A percentile compares a stretch with the other conserved stretches of the same genome.
These are phyloP conservation scores for Aphidius colemani DNA, from an alignment of 2,888 invertebrate species.

Conservation along the genomic window DNA sequence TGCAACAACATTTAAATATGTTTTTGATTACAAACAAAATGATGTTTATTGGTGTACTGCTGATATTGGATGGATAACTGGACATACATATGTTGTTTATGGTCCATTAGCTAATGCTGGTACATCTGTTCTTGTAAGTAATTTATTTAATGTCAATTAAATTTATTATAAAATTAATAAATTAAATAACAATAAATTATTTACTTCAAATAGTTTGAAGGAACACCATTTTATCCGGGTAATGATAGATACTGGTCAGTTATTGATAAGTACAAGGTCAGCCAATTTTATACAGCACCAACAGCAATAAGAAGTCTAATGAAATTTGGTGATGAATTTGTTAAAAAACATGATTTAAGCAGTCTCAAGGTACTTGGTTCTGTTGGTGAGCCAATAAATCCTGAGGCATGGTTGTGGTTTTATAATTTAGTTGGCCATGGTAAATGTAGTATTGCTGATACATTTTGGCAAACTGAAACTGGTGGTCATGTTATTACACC, in stretches of 20 bases:
- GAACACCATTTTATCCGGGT: conserved; percentile 93
- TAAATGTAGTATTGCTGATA: conserved; percentile 92
- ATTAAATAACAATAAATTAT: too few species aligned
- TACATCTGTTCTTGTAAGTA: conserved; percentile 87
- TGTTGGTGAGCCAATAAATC: conserved; percentile 98
- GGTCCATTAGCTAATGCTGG: conserved; percentile 93
- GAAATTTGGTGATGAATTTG: conserved; percentile 88
- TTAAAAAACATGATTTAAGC: conserved; percentile 65
- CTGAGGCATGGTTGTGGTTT: conserved; percentile 98
- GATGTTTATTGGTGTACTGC: conserved; percentile 95
- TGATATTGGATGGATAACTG: conserved; percentile 96
- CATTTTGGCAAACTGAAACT: conserved; percentile 99
- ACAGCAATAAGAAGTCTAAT: conserved; percentile 95
- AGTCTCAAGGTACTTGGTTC: conserved; percentile 82
- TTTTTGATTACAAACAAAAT: conserved; percentile 86
- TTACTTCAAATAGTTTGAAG: conserved; percentile 77
- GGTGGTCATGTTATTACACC: conserved; percentile 97
- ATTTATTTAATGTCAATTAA: not conserved
- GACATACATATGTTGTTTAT: conserved; percentile 91
- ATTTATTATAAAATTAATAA: too few species aligned
- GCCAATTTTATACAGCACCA: conserved; percentile 97
- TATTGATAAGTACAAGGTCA: conserved; percentile 91
- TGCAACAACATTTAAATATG: conserved; percentile 92
- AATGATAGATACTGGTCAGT: conserved; percentile 93
- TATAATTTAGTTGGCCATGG: conserved; percentile 80